phyloP scores from a whole-genome alignment of 2,888 invertebrate genomes.

The Beris morrisii region DNA sequence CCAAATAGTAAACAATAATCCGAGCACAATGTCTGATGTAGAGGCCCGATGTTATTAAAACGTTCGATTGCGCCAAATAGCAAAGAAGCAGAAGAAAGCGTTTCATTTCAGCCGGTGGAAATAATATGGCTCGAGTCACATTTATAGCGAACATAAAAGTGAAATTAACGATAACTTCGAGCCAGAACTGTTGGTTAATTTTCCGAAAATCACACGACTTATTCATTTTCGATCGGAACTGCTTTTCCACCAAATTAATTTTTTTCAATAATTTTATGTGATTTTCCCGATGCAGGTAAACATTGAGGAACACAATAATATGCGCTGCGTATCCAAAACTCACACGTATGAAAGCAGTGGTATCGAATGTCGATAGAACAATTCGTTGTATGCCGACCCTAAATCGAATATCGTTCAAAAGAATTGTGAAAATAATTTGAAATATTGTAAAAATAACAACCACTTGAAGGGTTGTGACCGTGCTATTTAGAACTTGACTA shows the following conservation, averaged over 20 bases:
- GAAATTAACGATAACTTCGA: background rate
- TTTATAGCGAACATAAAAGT: background rate
- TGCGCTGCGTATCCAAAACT: background rate
- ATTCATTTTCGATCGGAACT: background rate
- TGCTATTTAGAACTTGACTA: background rate
- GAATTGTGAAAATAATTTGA: background rate
- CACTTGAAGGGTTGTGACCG: no score
- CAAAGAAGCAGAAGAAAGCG: background rate
- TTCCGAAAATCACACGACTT: background rate
- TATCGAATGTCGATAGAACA: conserved; percentile 1
- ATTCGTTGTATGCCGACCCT: background rate
- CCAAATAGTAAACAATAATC: conserved; percentile 7
- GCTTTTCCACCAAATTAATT: background rate
- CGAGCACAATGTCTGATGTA: conserved; percentile 9
- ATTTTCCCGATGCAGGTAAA: background rate
- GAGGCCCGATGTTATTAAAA: background rate
- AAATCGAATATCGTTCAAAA: conserved; percentile 5
- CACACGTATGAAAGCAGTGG: background rate
- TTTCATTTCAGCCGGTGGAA: background rate
- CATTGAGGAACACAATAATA: conserved; percentile 1
- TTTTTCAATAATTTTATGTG: conserved; percentile 4
- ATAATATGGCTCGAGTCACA: conserved; percentile 2
- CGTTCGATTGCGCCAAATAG: conserved; percentile 1
- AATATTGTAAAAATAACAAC: background rate
- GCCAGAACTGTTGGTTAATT: background rate